phyloP scores from a whole-genome alignment of 2,797 vertebrate species.

The Aphelocoma californica region DNA sequence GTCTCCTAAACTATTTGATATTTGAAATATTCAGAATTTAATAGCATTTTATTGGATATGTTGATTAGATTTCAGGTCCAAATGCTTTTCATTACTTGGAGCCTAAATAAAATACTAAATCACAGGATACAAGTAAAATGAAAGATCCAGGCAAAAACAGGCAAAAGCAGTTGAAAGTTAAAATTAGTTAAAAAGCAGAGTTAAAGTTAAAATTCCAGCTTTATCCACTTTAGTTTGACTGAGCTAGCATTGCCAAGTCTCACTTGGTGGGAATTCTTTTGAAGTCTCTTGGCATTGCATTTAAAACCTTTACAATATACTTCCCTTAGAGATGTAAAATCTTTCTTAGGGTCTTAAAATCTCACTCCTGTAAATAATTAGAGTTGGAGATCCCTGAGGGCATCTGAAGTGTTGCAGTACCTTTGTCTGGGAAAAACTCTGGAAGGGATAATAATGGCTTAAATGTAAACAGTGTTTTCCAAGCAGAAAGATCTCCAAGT shows the following conservation, averaged over 20 bases:
- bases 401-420: not conserved
- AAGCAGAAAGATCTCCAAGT: not conserved
- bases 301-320: not conserved
- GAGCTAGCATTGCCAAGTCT: not conserved
- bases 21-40: not conserved
- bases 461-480: not conserved
- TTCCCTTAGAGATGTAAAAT: slow-evolving; percentile 19
- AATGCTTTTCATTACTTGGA: not conserved
- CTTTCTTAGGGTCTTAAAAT: not conserved
- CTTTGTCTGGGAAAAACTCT: not conserved
- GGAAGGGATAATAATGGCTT: not conserved
- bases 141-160: not conserved
- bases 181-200: no score
- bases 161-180: not conserved
- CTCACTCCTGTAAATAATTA: slow-evolving; percentile 14
- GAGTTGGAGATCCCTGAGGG: not conserved
- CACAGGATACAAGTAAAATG: not conserved
- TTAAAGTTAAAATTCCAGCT: not conserved
- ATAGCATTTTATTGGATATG: not conserved
- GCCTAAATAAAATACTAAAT: not conserved
- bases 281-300: not conserved
- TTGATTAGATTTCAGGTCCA: not conserved
- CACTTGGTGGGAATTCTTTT: not conserved
- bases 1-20: not conserved
- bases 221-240: not conserved